Conservation (phyloP, 2,797 vertebrate genomes). For the Acanthornis magna region DNA sequence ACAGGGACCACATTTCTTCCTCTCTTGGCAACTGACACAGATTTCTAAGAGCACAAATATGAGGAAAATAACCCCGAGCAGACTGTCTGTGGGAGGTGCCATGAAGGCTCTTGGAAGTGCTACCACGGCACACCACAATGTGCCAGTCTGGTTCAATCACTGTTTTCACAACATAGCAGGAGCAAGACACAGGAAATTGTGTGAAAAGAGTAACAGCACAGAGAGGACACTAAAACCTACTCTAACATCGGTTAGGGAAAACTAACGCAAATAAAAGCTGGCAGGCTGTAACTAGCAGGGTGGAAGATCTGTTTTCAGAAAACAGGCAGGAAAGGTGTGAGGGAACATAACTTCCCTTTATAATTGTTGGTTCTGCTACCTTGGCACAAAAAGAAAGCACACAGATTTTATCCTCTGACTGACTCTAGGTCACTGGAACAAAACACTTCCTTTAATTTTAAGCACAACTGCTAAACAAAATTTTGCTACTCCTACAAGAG, state of each 20-base stretch:
- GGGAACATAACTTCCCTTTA: constrained; percentile 40
- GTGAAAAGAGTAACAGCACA: not conserved
- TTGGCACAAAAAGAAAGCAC: constrained; percentile 35
- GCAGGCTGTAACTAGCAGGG: not conserved
- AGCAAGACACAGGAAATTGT: not conserved
- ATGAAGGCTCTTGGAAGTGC: not conserved
- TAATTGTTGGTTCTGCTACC: constrained; percentile 31
- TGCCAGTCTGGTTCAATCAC: not conserved
- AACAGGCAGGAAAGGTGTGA: constrained; percentile 58
- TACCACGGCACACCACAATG: not conserved
- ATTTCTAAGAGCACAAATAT: not conserved
- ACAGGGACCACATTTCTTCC: not conserved
- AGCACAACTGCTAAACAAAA: not conserved
- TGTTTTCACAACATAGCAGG: not conserved
- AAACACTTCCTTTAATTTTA: constrained; percentile 43
- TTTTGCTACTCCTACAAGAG: not conserved
- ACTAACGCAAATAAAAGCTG: not conserved
- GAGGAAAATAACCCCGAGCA: constrained; percentile 6
- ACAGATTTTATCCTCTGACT: not conserved
- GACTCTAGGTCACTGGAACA: constrained; percentile 21
- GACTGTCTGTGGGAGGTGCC: not conserved
- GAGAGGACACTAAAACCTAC: not conserved
- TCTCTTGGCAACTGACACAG: not conserved
- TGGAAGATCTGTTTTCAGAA: constrained; percentile 39
- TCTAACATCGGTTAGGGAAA: not conserved